phyloP scores from a whole-genome alignment of 2,797 vertebrate genomes.

The Pitangus sulphuratus region DNA sequence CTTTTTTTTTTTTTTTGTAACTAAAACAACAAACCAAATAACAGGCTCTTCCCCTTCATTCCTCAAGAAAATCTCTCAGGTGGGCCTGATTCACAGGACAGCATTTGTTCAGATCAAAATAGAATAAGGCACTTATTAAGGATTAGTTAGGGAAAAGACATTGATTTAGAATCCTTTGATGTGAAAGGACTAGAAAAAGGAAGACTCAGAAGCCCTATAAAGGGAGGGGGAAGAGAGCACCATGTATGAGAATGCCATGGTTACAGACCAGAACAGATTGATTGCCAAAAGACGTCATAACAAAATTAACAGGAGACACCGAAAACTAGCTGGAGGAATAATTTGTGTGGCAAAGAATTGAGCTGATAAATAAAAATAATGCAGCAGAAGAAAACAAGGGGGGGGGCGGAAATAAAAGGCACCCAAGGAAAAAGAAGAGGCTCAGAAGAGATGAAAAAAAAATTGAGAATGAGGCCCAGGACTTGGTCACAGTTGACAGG shows the following conservation, averaged over 20 bases:
- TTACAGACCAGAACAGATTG: constrained; percentile 26
- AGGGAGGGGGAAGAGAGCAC: background rate
- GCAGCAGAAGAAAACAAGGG: background rate
- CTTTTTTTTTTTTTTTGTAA: background rate
- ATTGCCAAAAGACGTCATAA: constrained; percentile 14
- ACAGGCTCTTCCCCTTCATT: background rate
- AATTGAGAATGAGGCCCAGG: background rate
- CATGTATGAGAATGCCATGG: background rate
- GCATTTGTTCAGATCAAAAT: constrained; percentile 8
- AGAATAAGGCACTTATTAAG: constrained; percentile 21
- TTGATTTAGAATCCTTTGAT: background rate
- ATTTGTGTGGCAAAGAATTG: background rate
- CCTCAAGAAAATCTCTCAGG: background rate
- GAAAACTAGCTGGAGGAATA: background rate
- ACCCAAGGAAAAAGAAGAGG: background rate
- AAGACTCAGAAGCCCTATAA: background rate
- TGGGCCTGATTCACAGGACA: background rate
- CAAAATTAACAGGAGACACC: background rate
- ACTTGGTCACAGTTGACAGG: background rate
- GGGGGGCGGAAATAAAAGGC: background rate
- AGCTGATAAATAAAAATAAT: background rate
- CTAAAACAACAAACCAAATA: background rate
- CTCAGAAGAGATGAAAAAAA: background rate
- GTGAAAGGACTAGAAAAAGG: background rate
- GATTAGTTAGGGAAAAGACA: constrained; percentile 15